A percentile compares a stretch with the other conserved stretches of the same genome.
Evolutionary conservation across 2,797 vertebrate species (phyloP).

Genomic region (Rhinoraja longicauda): DNA sequence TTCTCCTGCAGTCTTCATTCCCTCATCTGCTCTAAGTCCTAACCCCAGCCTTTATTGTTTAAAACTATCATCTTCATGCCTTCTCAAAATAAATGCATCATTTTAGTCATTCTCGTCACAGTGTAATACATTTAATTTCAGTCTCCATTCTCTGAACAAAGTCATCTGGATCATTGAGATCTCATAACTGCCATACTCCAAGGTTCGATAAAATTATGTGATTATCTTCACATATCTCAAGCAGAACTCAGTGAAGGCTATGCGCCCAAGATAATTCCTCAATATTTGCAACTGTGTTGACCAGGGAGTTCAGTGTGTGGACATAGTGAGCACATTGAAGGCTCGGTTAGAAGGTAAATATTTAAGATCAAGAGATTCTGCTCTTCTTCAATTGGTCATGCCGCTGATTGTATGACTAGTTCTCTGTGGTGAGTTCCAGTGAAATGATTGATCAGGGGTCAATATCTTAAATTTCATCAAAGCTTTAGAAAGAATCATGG

Average conservation of each 20-base stretch:
- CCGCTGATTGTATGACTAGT: not conserved
- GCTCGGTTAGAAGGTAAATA: slow-evolving; percentile 5
- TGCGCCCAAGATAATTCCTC: slow-evolving; percentile 26
- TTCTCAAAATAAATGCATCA: not conserved
- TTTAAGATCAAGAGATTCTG: slow-evolving; percentile 7
- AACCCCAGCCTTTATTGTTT: not conserved
- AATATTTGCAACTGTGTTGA: slow-evolving; percentile 6
- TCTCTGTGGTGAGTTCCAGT: not conserved
- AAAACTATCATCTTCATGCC: not conserved
- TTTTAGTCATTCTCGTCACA: not conserved
- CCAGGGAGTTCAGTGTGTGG: slow-evolving; percentile 1
- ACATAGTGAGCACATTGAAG: not conserved
- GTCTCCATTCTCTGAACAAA: not conserved
- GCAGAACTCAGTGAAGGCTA: not conserved
- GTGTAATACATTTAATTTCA: not conserved
- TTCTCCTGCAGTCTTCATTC: not conserved
- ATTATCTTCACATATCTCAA: slow-evolving; percentile 4
- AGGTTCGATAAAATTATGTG: slow-evolving; percentile 4
- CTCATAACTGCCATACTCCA: not conserved
- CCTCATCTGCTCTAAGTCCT: not conserved
- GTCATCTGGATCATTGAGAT: not conserved
- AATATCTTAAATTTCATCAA: not conserved
- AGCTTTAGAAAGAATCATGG: not conserved
- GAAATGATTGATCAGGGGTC: not conserved
- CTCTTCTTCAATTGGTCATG: not conserved